Base-by-base conservation (phyloP, 2,797 vertebrate genomes). In the Onychomys leucogaster region DNA sequence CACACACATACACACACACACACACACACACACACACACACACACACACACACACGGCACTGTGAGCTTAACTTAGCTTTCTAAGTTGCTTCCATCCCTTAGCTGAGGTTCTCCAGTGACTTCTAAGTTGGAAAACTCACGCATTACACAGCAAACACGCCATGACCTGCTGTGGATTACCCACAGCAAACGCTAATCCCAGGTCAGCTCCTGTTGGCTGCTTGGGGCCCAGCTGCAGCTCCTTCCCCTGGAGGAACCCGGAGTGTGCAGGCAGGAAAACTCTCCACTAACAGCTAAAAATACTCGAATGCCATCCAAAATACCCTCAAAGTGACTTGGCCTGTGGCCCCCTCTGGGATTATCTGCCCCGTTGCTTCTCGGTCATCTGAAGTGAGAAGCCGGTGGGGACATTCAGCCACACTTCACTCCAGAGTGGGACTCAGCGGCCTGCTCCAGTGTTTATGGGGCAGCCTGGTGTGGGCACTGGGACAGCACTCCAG, bases 321-420 rank as follows among this genome's bases (percentile, higher is more conserved):
- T 46, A 57, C 71, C 77, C 92, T 86, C 73, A 14, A 3, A 94
- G 86, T 37, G 91, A 91, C 17, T 19, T 95, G 96, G 84, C 94
- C 41, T 9, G 17, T 16, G 77, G 41, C 9, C 7, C 43, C 34
- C 49, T 0, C 34, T 46, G 78, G 94, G 86, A 91, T 91, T 95
- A 77, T 89, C 91, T 84, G 71, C 78, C 65, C 93, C 5, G 0
- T 57, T 80, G 43, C 43, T 87, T 93, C 81, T 17, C 0, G 0
- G 1, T 21, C 80, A 75, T 63, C 81, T 49, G 73, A 96, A 76
- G 87, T 82, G 96, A 96, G 77, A 96, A 94, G 93, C 85, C 16
- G 0, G 69, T 27, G 65, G 73, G 76, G 84, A 94, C 41, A 8
- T 8, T 75, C 65, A 12, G 55, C 77, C 75, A 77, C 77, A 73